These are phyloP conservation scores for Heloderma charlesbogerti DNA, from an alignment of 2,113 vertebrate genomes.

Conservation along the genomic window DNA sequence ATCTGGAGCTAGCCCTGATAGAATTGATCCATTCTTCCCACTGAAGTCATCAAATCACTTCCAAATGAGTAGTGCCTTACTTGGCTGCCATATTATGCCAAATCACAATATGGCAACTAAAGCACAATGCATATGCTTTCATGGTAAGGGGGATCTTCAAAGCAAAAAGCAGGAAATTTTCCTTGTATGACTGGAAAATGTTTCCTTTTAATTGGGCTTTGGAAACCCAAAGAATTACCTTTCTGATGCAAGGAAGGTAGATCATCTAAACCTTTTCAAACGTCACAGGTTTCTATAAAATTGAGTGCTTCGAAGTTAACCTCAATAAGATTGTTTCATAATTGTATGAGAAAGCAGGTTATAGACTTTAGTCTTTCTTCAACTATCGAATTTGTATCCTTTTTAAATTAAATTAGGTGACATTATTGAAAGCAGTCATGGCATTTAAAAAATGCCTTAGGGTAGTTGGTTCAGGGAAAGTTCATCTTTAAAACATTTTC, in stretches of 20 bases:
- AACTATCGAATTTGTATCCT: not conserved
- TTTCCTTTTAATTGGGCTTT: not conserved
- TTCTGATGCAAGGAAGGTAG: not conserved
- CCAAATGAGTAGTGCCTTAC: not conserved
- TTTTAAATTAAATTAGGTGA: constrained; percentile 16
- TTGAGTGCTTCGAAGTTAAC: not conserved
- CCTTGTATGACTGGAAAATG: not conserved
- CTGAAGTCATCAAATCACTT: not conserved
- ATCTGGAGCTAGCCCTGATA: not conserved
- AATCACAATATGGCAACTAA: not conserved
- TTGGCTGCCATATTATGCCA: not conserved
- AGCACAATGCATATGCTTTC: not conserved
- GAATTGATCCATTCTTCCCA: not conserved
- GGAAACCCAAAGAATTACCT: not conserved
- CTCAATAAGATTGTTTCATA: not conserved
- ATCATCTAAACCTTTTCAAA: not conserved
- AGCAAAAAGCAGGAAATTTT: not conserved
- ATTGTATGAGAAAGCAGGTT: not conserved
- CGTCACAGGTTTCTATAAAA: not conserved
- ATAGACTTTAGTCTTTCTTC: not conserved
- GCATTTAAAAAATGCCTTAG: not conserved
- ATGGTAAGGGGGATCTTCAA: not conserved
- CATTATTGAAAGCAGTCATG: constrained; percentile 24
- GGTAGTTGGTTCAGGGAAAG: constrained; percentile 18
- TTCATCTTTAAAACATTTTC: constrained; percentile 24